Evolutionary conservation across 2,888 invertebrate species (phyloP).

Genomic region (Idaea biselata): DNA sequence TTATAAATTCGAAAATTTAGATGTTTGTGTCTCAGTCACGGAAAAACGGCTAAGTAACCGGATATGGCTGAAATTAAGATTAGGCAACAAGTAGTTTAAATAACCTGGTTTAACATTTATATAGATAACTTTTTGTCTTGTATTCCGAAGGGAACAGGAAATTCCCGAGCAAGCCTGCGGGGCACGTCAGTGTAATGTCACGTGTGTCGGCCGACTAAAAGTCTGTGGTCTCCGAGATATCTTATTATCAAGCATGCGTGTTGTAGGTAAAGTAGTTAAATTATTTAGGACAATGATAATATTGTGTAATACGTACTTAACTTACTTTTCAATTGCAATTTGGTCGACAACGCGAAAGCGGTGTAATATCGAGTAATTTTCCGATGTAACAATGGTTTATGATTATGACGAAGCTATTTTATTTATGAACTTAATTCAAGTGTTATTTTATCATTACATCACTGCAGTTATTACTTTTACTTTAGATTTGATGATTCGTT

Average conservation of each 20-base stretch:
- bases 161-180: too few species aligned
- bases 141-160: too few species aligned
- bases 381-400: background rate
- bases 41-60: too few species aligned
- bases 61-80: too few species aligned
- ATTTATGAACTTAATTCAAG: background rate
- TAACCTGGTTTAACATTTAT: too few species aligned
- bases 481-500: background rate
- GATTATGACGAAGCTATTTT: background rate
- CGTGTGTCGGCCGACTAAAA: background rate
- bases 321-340: conserved; percentile 1
- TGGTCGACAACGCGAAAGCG: background rate
- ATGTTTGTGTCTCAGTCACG: too few species aligned
- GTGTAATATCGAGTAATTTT: conserved; percentile 1
- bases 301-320: background rate
- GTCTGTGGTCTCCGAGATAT: background rate
- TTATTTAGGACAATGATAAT: conserved; percentile 1
- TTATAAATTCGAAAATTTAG: too few species aligned
- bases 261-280: background rate
- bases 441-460: conserved; percentile 6
- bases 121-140: too few species aligned
- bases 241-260: background rate
- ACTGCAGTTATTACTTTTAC: conserved; percentile 8
- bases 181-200: too few species aligned
- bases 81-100: too few species aligned